Base-by-base conservation (phyloP, 2,888 invertebrate species). In the Myopa testacea region DNA sequence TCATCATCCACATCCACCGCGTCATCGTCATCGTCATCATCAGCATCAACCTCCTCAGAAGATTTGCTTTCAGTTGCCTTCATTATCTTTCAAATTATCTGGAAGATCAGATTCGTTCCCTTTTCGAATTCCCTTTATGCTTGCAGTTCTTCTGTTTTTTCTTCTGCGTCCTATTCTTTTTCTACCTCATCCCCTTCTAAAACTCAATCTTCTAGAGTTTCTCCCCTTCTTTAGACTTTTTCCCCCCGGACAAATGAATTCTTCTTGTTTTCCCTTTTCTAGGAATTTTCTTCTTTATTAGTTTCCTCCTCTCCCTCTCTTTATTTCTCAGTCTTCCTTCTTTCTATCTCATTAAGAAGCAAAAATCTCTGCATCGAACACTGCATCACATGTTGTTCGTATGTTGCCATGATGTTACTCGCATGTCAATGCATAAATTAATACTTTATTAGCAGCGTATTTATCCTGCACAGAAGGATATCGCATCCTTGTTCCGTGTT, bases 391-490 rank as follows among this genome's bases (percentile, higher is more conserved):
- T 60, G 63, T 34, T 26, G 12, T 67, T 68, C 68, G 50, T 19
- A 50, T 19, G 65, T 37, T 3, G 10, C 45, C 7, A 45, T 45
- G 45, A 45, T 45, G 45, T 45, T n/a, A 50, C 75, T 77, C 75
- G 79, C 77, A 77, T 79, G 77, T 77, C 77, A 71, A 74, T 79
- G 79, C 79, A 79, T 79, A 79, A 79, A 79, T 77, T 77, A 77
- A 75, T 77, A 75, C 75, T 79, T 79, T 77, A 79, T 79, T 79
- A 79, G 78, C 78, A 74, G 50, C 38, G 63, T 14, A 14, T 45
- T 45, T 45, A 45, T 45, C 45, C 45, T 45, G 45, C 1, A 72
- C 71, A 76, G 60, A 75, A 75, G 67, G 70, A 38, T 60, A 37
- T 78, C 70, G 73, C 60, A 63, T 65, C 52, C 58, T 52, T n/a